These are phyloP conservation scores for Hybognathus amarus DNA, from an alignment of 2,797 vertebrate species.

Conservation along the genomic window DNA sequence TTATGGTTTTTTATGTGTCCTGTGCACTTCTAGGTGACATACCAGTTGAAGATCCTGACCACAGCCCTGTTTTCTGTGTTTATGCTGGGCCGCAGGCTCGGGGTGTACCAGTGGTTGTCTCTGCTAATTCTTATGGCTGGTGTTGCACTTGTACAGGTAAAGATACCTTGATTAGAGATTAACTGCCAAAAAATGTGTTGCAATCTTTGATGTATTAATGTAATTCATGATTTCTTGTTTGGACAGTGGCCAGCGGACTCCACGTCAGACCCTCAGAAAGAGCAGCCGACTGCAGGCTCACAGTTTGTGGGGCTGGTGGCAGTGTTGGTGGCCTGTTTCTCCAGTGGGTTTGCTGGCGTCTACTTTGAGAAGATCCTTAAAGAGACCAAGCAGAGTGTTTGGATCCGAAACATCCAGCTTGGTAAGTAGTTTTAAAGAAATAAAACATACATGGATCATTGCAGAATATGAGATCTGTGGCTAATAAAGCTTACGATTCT, in stretches of 20 bases:
- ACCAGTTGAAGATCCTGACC: conserved; percentile 98
- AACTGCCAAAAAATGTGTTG: neutral
- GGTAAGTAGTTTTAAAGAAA: conserved; percentile 79
- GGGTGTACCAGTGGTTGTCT: conserved; percentile 95
- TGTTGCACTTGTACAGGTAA: conserved; percentile 95
- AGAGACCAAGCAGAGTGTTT: conserved; percentile 97
- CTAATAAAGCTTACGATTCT: neutral
- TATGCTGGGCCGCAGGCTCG: conserved; percentile 92
- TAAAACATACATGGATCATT: neutral
- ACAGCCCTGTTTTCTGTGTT: conserved; percentile 97
- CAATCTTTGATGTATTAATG: neutral
- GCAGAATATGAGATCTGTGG: neutral
- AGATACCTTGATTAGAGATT: conserved; percentile 33
- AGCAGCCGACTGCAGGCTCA: conserved; percentile 84
- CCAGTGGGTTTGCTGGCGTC: conserved; percentile 97
- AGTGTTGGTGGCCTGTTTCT: conserved; percentile 94
- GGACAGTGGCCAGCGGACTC: conserved; percentile 92
- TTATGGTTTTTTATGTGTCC: neutral
- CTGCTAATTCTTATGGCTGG: conserved; percentile 93
- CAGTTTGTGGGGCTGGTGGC: conserved; percentile 90
- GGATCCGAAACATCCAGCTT: conserved; percentile 98
- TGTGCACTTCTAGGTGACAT: conserved; percentile 85
- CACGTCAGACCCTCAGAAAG: conserved; percentile 70
- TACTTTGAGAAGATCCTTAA: conserved; percentile 99
- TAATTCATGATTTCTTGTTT: conserved; percentile 51